A percentile compares a stretch with the other conserved stretches of the same genome.
phyloP scores from a whole-genome alignment of 2,888 invertebrate species.

The Linyphia triangularis region DNA sequence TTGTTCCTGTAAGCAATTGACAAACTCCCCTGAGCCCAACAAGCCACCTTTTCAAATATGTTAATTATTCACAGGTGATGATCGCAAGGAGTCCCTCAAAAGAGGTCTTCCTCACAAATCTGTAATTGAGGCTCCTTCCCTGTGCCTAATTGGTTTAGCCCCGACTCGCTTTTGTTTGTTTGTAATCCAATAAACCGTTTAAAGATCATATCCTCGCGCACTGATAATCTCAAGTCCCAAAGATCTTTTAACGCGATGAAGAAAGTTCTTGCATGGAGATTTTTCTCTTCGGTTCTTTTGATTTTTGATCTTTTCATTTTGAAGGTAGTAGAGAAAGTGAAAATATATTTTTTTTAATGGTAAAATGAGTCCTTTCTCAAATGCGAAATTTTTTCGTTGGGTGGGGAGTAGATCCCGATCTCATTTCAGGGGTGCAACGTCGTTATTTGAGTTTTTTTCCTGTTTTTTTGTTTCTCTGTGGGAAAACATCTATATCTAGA shows the following conservation, averaged over 20 bases:
- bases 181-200: slow-evolving; percentile 73
- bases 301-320: not conserved
- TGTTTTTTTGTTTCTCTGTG: not conserved
- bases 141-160: slow-evolving; percentile 72
- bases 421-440: slow-evolving; percentile 25
- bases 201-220: slow-evolving; percentile 65
- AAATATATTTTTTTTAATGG: slow-evolving; percentile 19
- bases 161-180: slow-evolving; percentile 65
- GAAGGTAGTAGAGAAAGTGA: not conserved
- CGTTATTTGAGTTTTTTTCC: slow-evolving; percentile 14
- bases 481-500: not conserved
- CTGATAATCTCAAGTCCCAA: slow-evolving; percentile 43
- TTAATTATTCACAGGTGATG: slow-evolving; percentile 75
- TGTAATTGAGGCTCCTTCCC: slow-evolving; percentile 55
- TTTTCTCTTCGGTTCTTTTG: not conserved
- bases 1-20: slow-evolving; percentile 40
- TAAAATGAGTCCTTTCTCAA: slow-evolving; percentile 28
- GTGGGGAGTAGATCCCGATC: slow-evolving; percentile 18
- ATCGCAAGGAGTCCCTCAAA: slow-evolving; percentile 38
- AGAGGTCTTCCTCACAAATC: slow-evolving; percentile 37
- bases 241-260: slow-evolving; percentile 44
- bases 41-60: slow-evolving; percentile 60
- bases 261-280: not conserved
- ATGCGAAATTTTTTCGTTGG: not conserved
- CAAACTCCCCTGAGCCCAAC: slow-evolving; percentile 9